A percentile compares a stretch with the other conserved stretches of the same genome.
These are phyloP conservation scores for Mastomys natalensis DNA, from an alignment of 2,113 vertebrate genomes.

Conservation along the genomic window DNA sequence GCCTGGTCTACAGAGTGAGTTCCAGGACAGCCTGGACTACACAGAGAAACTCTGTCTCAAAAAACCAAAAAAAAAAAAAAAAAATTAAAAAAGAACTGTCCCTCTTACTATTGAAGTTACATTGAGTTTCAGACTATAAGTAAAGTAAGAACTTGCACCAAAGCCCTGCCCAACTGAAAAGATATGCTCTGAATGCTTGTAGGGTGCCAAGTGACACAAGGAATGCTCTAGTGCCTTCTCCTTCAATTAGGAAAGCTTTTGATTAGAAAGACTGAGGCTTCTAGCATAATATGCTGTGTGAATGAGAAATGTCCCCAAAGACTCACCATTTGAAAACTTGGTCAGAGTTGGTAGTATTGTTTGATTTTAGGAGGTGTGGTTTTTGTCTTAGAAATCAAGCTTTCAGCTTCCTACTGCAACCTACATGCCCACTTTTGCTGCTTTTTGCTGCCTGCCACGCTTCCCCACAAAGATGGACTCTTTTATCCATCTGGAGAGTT, in stretches of 20 bases:
- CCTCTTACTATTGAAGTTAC: constrained; percentile 19
- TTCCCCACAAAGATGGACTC: not conserved
- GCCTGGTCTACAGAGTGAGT: too few relatives aligned
- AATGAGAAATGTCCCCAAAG: not conserved
- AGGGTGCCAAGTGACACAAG: not conserved
- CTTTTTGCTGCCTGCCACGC: not conserved
- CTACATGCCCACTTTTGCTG: not conserved
- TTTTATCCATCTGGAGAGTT: not conserved
- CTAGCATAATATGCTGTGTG: not conserved
- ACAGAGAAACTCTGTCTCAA: too few relatives aligned
- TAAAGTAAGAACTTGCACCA: not conserved
- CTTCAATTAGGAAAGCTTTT: not conserved
- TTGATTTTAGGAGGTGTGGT: too few relatives aligned
- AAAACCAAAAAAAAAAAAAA: too few relatives aligned
- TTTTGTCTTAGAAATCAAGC: not conserved
- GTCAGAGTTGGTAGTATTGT: not conserved
- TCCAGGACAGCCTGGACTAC: too few relatives aligned
- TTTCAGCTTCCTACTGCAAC: not conserved
- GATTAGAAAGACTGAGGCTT: not conserved
- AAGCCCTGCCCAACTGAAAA: not conserved
- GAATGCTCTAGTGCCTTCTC: not conserved
- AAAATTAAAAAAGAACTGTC: too few relatives aligned
- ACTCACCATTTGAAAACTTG: not conserved
- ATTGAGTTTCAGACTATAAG: not conserved
- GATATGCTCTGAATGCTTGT: not conserved